Evolutionary conservation across 2,888 invertebrate genomes (phyloP).

Genomic region (Ichneumon xanthorius): DNA sequence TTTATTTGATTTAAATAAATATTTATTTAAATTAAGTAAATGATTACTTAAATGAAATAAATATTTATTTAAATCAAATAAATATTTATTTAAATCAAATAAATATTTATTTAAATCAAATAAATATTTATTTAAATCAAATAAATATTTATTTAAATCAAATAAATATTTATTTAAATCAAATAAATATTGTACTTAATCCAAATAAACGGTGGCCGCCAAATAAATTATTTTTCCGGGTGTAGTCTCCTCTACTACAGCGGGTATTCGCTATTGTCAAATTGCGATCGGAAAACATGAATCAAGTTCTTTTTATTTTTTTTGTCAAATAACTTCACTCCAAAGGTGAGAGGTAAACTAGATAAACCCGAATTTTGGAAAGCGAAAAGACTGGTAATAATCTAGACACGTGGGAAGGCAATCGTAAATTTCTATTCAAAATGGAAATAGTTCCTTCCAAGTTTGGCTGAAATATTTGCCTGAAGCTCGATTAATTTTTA

Average conservation of each 20-base stretch:
- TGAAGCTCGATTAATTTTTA: background rate
- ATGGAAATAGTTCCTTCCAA: background rate
- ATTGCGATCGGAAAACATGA: constrained; percentile 68
- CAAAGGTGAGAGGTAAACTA: background rate
- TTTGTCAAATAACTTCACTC: background rate
- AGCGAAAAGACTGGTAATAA: background rate
- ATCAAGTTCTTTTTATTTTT: background rate
- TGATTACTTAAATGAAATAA: too few relatives aligned
- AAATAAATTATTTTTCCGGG: too few relatives aligned
- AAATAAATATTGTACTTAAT: too few relatives aligned
- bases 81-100: too few relatives aligned
- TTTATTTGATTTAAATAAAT: too few relatives aligned
- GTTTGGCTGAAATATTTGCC: constrained; percentile 1
- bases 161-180: too few relatives aligned
- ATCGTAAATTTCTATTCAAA: constrained; percentile 21
- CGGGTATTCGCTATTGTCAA: constrained; percentile 44
- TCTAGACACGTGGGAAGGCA: background rate
- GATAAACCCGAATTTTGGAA: background rate
- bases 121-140: too few relatives aligned
- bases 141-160: too few relatives aligned
- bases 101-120: too few relatives aligned
- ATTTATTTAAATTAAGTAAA: too few relatives aligned
- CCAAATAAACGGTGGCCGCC: too few relatives aligned
- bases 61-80: too few relatives aligned
- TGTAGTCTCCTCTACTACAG: background rate